phyloP scores from a whole-genome alignment of 2,113 vertebrate genomes.

The Datnioides undecimradiatus region DNA sequence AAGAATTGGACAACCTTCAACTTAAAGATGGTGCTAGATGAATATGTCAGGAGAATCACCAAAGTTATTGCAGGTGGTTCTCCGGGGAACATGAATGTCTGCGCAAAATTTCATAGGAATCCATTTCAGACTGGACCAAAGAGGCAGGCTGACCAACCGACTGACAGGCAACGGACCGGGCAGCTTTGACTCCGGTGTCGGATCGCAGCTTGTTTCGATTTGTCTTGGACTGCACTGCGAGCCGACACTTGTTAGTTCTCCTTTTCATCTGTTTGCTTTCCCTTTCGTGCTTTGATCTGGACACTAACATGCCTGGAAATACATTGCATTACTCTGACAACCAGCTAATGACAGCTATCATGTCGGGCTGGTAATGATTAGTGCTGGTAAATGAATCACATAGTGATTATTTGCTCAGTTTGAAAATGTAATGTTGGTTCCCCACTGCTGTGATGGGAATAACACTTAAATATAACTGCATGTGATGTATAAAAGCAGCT shows the following conservation, averaged over 20 bases:
- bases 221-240: not conserved
- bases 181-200: not conserved
- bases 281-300: not conserved
- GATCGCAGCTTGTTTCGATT: not conserved
- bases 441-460: not conserved
- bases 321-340: conserved; percentile 2
- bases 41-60: not conserved
- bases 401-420: not conserved
- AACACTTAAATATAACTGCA: not conserved
- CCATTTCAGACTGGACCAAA: not conserved
- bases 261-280: not conserved
- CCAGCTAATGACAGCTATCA: not conserved
- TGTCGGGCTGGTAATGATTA: not conserved
- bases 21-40: not conserved
- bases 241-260: too few species aligned
- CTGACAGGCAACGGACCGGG: too few species aligned
- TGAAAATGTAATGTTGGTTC: not conserved
- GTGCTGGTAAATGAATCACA: too few species aligned
- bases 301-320: not conserved
- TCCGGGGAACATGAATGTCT: not conserved
- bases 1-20: not conserved
- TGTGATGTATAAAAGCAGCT: not conserved
- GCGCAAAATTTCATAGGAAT: not conserved
- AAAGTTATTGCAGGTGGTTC: not conserved
- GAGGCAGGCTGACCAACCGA: not conserved